Evolutionary conservation across 2,113 vertebrate species (phyloP).

Genomic region (Brienomyrus longianalis): DNA sequence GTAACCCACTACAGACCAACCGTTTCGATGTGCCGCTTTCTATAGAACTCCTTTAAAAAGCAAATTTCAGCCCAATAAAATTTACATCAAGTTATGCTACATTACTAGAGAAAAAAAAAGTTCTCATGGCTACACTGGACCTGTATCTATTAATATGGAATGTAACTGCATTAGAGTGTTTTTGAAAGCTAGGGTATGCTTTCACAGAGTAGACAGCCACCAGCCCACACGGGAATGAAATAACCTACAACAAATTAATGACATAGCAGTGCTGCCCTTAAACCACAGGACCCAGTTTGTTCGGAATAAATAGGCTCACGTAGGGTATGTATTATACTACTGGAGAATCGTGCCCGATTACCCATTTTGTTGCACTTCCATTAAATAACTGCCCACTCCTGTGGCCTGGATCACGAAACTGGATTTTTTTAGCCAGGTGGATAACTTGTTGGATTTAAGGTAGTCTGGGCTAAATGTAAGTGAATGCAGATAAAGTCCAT

Average conservation of each 20-base stretch:
- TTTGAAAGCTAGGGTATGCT: not conserved
- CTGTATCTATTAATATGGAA: not conserved
- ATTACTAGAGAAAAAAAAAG: not conserved
- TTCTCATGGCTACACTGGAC: not conserved
- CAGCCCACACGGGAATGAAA: not conserved
- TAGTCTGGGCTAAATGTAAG: too few species aligned
- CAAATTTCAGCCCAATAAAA: not conserved
- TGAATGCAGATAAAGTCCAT: too few species aligned
- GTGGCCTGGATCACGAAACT: not conserved
- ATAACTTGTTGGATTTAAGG: too few species aligned
- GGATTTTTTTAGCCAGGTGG: not conserved
- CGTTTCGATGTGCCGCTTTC: not conserved
- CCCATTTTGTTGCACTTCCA: not conserved
- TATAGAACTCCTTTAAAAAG: not conserved
- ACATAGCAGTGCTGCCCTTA: not conserved
- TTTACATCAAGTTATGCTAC: not conserved
- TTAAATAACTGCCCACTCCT: not conserved
- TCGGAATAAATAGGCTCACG: not conserved
- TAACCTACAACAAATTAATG: not conserved
- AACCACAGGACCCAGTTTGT: not conserved
- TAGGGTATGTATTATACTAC: not conserved
- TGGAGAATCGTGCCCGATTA: not conserved
- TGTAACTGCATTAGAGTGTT: not conserved
- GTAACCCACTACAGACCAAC: not conserved
- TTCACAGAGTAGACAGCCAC: not conserved